These are phyloP conservation scores for Pomatorhinus ruficollis DNA, from an alignment of 2,113 vertebrate species.

Conservation along the genomic window DNA sequence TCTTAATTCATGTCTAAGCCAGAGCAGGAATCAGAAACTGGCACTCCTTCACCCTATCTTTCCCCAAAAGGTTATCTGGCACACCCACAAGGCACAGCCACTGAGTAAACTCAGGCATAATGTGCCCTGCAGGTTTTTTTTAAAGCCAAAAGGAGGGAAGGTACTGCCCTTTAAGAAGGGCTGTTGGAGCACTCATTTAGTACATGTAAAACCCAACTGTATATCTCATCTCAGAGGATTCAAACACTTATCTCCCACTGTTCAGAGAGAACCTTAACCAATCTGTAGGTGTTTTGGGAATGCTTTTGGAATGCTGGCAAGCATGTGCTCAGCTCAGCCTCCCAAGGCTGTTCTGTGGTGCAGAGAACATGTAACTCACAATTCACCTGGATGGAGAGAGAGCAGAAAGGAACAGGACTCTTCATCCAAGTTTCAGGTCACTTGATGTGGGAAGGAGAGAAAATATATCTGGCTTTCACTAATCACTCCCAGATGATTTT, in stretches of 20 bases:
- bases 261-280: not conserved
- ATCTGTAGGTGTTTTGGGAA: not conserved
- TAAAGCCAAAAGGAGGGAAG: not conserved
- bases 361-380: not conserved
- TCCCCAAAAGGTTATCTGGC: not conserved
- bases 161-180: not conserved
- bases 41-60: not conserved
- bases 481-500: not conserved
- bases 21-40: not conserved
- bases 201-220: not conserved
- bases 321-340: not conserved
- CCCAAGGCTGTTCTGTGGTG: not conserved
- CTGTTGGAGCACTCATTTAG: not conserved
- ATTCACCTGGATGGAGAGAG: not conserved
- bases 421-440: not conserved
- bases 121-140: not conserved
- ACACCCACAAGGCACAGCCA: not conserved
- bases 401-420: not conserved
- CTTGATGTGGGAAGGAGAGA: not conserved
- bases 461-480: not conserved
- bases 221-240: not conserved
- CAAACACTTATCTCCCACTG: not conserved
- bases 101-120: not conserved
- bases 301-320: fast-evolving
- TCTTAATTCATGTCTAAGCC: not conserved